phyloP scores from a whole-genome alignment of 2,888 invertebrate genomes.

The Ceriagrion tenellum region DNA sequence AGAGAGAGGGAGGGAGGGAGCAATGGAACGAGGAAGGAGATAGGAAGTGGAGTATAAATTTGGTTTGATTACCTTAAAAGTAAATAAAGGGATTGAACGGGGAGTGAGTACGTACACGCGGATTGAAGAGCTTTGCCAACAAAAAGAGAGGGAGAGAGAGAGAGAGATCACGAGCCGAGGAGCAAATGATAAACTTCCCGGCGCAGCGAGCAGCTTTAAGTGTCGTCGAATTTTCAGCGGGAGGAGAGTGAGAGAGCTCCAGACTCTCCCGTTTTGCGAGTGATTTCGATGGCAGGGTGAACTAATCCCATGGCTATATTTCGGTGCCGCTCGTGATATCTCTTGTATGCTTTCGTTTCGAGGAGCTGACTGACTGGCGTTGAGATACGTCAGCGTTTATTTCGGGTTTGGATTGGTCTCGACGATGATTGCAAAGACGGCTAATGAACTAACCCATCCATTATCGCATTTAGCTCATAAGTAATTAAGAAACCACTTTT shows the following conservation, averaged over 20 bases:
- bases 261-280: not conserved
- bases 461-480: too few relatives aligned
- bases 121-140: slow-evolving; percentile 22
- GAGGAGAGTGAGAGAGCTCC: not conserved
- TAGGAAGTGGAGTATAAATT: not conserved
- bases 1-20: not conserved
- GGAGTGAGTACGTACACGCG: not conserved
- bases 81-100: not conserved
- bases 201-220: not conserved
- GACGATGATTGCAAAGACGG: too few relatives aligned
- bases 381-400: too few relatives aligned
- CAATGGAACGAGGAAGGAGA: not conserved
- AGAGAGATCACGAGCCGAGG: not conserved
- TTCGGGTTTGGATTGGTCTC: too few relatives aligned
- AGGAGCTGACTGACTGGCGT: too few relatives aligned
- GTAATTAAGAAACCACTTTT: too few relatives aligned
- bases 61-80: slow-evolving; percentile 37
- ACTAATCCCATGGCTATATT: not conserved
- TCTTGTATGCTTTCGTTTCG: not conserved
- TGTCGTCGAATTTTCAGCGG: not conserved
- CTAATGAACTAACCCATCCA: too few relatives aligned
- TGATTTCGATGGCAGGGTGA: not conserved
- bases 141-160: not conserved
- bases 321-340: not conserved
- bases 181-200: slow-evolving; percentile 16